Evolutionary conservation across 2,113 vertebrate species (phyloP), one percentile per base, ranked within the genome.

Genomic region (Lycocorax pyrrhopterus): DNA sequence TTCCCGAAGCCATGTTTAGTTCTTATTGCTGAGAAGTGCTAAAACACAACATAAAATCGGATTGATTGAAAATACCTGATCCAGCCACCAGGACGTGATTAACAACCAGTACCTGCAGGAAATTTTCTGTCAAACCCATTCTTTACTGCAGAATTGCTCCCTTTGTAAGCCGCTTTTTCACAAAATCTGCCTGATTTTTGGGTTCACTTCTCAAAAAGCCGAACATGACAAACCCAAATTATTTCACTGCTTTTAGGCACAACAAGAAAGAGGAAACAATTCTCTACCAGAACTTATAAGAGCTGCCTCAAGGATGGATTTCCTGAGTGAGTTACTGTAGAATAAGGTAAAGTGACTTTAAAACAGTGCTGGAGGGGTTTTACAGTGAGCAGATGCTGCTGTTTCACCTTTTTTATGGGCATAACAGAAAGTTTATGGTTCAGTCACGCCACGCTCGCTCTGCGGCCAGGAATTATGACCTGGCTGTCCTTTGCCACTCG

Each of bases 401-500:
- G 35, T 43, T 90, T 83, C 90, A 29, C 74, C 16, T 55, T 77
- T 87, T 94, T 86, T 81, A 86, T 39, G 66, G 39, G 33, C 59
- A 4, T 10, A 49, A 69, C 37, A 49, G 62, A 68, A 87, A 82
- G 66, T 91, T 93, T 85, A 86, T 43, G 72, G 78, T 23, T 88
- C 85, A 62, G 43, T 83, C 88, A 88, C 23, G 3, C 69, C 58
- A 69, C 2, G 5, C 78, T 87, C 23, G 3, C 62, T 88, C 92
- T 58, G 63, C 2, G 0, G 63, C 26, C 60, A 85, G 88, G 94
- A 93, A 94, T 92, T 88, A 86, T 20, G 83, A 58, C 86, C 88
- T 92, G 86, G 51, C 37, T 90, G 68, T 92, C 86, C 59, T 93
- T 84, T 76, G 73, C 66, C 87, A 76, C 74, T 82, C 69, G 58